Evolutionary conservation across 2,888 invertebrate species (phyloP), one percentile per base, ranked within the genome.

Genomic region (Ametastegia equiseti): DNA sequence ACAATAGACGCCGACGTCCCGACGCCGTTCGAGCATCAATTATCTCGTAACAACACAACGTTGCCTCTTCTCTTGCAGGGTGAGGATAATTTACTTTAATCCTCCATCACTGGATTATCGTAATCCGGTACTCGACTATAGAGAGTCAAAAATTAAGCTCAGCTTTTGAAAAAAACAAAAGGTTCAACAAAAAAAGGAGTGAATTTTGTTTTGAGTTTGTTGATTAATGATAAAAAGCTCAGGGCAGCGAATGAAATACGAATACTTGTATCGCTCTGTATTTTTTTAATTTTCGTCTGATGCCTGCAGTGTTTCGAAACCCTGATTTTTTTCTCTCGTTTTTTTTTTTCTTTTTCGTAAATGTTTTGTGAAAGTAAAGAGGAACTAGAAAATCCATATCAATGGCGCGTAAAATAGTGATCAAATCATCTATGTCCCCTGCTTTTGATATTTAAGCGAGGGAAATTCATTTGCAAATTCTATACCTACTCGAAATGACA

Each of bases 21-120:
- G 19, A 50, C 75, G 50, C 54, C 50, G 19, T 39, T 86, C 87
- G 83, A 86, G 89, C 89, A 89, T 88, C 89, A 89, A 89, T 89
- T 89, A 89, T 89, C 89, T 89, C 87, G 88, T 89, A 88, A 87
- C 86, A 47, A 50, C 73, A n/a, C 86, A 47, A 50, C 73, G 30
- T 27, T 23, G 33, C 63, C 36, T 30, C 2, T 45, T 5, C 45
- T 23, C 23, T 23, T 11, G 54, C 19, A 23, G 54, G 19, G 11
- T 11, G 54, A 54, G 2, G 19, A 1, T 23, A 4, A 13, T 63
- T 33, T 4, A 63, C n/a, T 33, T 7, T 63, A n/a, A 63, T 63
- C 23, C 7, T 54, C 19, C 19, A 19, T 7, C 15, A 4, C 47
- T 1, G 3, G 47, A 13, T 47, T 15, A 47, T 47, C 9, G 42